Evolutionary conservation across 1,140 invertebrate genomes (phyloP), one percentile per base, ranked within the genome.

Genomic region (Dendrolimus kikuchii): DNA sequence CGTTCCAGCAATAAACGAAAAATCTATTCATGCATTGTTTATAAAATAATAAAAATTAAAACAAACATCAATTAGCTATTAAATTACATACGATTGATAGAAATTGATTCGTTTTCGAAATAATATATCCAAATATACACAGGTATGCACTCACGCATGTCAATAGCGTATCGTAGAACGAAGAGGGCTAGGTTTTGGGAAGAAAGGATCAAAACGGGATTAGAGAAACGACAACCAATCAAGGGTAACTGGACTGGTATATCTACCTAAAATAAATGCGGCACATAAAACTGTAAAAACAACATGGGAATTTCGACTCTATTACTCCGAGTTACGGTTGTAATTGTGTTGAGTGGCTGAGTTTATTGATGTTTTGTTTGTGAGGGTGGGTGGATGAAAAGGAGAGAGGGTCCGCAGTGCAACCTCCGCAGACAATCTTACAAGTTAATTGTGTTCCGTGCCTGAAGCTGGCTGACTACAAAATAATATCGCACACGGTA

Each of bases 221-320:
- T 88, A 88, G 82, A 83, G 76, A 81, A 87, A 87, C 86, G 86
- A 88, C 86, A 88, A 88, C 86, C 86, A 88, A 88, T 88, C 86
- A 88, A 88, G 86, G 86, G 81, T 87, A 87, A 88, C 84, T 86
- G 84, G 86, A 88, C 86, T 86, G 86, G 62, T 86, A 86, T 86
- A 86, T 80, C 83, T 86, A 86, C 81, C 74, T 71, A 72, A 86
- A 84, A 86, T 86, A 86, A 84, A 86, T 86, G 79, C 78, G 77
- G 65, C 77, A 76, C 80, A 82, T 85, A 85, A 85, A 86, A 86
- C 76, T 84, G 76, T 64, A 72, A 64, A 58, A 45, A 8, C 0
- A n/a, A 8, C 51, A 66, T 48, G 1, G 49, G n/a, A 73, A 51
- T 62, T 51, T 57, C 5, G 45, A 72, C 77, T 64, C 36, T 80